Conservation (phyloP, 2,888 invertebrate genomes). For the Leucophenga maculata region DNA sequence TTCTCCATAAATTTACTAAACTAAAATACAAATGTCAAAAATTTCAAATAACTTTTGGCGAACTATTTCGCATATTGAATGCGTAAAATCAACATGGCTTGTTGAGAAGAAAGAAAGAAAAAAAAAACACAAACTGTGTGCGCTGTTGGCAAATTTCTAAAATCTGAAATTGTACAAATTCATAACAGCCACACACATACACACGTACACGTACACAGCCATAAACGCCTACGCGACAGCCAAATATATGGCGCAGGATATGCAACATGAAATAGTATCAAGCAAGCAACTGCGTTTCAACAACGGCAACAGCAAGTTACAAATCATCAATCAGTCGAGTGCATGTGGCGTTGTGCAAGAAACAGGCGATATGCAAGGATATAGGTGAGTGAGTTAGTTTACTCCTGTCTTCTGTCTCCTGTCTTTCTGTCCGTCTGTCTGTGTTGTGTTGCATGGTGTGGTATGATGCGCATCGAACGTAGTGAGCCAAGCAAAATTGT, state of each 20-base stretch:
- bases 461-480: slow-evolving; percentile 30
- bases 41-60: slow-evolving; percentile 14
- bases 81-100: slow-evolving; percentile 10
- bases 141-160: slow-evolving; percentile 21
- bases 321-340: slow-evolving; percentile 25
- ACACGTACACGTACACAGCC: not conserved
- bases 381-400: not conserved
- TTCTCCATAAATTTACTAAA: too few species aligned
- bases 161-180: slow-evolving; percentile 53
- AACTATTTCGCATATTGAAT: not conserved
- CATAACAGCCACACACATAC: slow-evolving; percentile 46
- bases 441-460: too few species aligned
- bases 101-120: too few species aligned
- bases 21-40: slow-evolving; percentile 17
- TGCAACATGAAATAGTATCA: not conserved
- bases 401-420: too few species aligned
- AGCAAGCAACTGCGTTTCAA: slow-evolving; percentile 1
- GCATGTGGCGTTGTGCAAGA: slow-evolving; percentile 30
- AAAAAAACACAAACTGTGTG: too few species aligned
- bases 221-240: not conserved
- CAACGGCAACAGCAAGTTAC: not conserved
- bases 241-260: not conserved
- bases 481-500: slow-evolving; percentile 65
- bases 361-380: not conserved
- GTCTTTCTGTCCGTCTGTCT: too few species aligned